A percentile compares a stretch with the other conserved stretches of the same genome.
phyloP scores from a whole-genome alignment of 2,797 vertebrate genomes.

The Myripristis jacobus region DNA sequence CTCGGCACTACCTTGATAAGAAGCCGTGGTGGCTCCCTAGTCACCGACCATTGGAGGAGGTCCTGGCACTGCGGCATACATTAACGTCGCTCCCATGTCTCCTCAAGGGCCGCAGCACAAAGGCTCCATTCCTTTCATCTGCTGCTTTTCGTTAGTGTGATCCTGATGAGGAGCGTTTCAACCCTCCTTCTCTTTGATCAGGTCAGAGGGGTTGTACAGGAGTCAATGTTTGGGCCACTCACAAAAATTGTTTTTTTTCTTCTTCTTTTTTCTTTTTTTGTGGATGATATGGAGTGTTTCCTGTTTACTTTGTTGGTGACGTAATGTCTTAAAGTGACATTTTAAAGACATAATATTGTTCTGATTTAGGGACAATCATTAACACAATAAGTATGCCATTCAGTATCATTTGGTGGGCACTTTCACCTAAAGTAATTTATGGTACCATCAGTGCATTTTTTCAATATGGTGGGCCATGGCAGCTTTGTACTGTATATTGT shows the following conservation, averaged over 20 bases:
- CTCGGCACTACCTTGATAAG: slow-evolving; percentile 90
- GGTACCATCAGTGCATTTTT: neutral
- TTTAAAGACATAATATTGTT: neutral
- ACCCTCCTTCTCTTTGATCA: slow-evolving; percentile 64
- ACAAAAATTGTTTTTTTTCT: slow-evolving; percentile 6
- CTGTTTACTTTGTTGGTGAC: neutral
- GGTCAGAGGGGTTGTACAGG: slow-evolving; percentile 67
- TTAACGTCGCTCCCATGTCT: slow-evolving; percentile 75
- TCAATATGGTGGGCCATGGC: too few species aligned
- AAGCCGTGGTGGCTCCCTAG: slow-evolving; percentile 87
- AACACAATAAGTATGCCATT: neutral
- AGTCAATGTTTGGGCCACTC: slow-evolving; percentile 52
- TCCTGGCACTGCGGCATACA: slow-evolving; percentile 81
- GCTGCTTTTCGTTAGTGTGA: slow-evolving; percentile 77
- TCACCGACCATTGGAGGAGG: slow-evolving; percentile 81
- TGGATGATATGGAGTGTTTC: neutral
- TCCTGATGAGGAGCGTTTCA: slow-evolving; percentile 54
- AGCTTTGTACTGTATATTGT: too few species aligned
- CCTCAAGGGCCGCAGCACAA: slow-evolving; percentile 75
- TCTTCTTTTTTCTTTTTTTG: too few species aligned
- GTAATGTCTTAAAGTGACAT: neutral
- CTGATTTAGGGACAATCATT: neutral
- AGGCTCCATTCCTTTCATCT: slow-evolving; percentile 85
- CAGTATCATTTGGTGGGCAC: neutral
- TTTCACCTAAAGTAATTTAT: neutral